These are phyloP conservation scores for Brachionus manjavacas DNA, from an alignment of 1,140 invertebrate genomes.

Conservation along the genomic window DNA sequence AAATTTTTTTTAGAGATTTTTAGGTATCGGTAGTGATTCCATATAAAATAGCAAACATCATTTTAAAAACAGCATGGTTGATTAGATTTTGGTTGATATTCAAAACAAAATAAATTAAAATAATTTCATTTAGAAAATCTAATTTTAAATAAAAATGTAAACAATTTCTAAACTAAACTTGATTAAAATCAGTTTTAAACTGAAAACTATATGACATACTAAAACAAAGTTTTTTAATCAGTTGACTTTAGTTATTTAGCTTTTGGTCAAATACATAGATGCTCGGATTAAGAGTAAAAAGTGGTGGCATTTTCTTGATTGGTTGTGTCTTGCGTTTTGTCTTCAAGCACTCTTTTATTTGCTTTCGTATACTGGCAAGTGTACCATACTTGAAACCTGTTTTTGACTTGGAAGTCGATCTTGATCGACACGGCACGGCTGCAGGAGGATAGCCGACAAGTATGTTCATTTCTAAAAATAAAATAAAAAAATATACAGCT, in stretches of 20 bases:
- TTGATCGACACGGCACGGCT: background rate
- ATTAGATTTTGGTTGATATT: background rate
- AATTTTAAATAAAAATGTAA: background rate
- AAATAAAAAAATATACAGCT: background rate
- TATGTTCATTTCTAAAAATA: background rate
- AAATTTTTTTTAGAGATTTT: too few species aligned
- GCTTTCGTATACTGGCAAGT: background rate
- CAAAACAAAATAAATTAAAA: background rate
- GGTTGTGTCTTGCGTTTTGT: background rate
- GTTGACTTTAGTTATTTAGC: background rate
- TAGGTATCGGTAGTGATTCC: too few species aligned
- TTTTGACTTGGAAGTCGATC: background rate
- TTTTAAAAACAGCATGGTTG: too few species aligned
- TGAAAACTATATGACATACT: background rate
- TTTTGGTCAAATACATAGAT: background rate
- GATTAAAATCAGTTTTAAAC: background rate
- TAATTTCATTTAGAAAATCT: background rate
- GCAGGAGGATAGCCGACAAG: background rate
- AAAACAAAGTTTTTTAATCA: background rate
- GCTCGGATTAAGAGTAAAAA: background rate
- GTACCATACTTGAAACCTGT: background rate
- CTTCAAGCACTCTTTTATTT: background rate
- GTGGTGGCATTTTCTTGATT: background rate
- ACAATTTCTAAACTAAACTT: background rate
- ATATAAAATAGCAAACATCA: too few species aligned